These are phyloP conservation scores for Morpho achilles DNA, from an alignment of 2,888 invertebrate species.

Conservation along the genomic window DNA sequence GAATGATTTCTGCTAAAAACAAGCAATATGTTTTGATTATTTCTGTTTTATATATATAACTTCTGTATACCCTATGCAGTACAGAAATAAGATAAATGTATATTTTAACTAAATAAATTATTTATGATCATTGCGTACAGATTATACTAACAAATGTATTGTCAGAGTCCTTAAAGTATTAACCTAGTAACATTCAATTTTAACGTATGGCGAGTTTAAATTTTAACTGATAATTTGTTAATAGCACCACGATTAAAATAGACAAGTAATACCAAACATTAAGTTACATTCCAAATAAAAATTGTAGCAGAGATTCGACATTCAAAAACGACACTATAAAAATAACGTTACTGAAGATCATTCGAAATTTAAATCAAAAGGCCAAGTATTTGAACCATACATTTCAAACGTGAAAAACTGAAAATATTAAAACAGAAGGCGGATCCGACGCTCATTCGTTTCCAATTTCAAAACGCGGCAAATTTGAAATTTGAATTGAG, in stretches of 20 bases:
- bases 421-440: conserved; percentile 36
- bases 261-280: no score
- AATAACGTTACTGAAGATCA: not conserved
- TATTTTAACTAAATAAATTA: not conserved
- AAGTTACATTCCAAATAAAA: not conserved
- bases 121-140: not conserved
- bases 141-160: no score
- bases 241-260: no score
- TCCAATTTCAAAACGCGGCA: conserved; percentile 38
- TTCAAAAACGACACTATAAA: conserved; percentile 1
- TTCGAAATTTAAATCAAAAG: conserved; percentile 15
- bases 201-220: no score
- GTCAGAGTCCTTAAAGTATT: no score
- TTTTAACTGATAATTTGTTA: no score
- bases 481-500: conserved; percentile 58
- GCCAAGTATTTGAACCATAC: conserved; percentile 5
- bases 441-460: conserved; percentile 40
- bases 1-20: no score
- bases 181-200: no score
- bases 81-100: no score
- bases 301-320: not conserved
- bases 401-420: conserved; percentile 19
- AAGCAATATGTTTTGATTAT: no score
- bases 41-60: no score
- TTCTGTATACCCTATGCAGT: no score